phyloP scores from a whole-genome alignment of 2,797 vertebrate genomes.

The Dermochelys coriacea region DNA sequence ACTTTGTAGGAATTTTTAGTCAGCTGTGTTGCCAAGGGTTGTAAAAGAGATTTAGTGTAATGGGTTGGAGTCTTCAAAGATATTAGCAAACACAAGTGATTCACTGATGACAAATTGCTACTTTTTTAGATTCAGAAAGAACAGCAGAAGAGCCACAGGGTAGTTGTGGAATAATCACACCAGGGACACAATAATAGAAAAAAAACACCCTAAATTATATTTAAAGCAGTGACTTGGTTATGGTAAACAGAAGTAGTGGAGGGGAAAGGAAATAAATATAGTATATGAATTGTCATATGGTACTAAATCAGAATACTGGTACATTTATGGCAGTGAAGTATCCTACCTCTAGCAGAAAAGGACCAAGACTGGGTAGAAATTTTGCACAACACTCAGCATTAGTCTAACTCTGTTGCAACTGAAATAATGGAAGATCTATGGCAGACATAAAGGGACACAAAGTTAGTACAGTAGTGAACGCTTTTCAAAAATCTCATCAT shows the following conservation, averaged over 20 bases:
- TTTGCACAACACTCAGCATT: neutral
- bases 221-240: neutral
- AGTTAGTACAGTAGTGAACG: neutral
- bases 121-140: neutral
- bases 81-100: neutral
- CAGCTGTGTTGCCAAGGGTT: neutral
- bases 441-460: neutral
- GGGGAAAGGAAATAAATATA: constrained; percentile 23
- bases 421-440: neutral
- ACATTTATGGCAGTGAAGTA: neutral
- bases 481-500: neutral
- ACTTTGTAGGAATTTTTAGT: neutral
- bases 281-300: neutral
- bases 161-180: neutral
- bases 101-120: neutral
- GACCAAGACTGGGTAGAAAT: neutral
- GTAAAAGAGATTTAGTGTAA: neutral
- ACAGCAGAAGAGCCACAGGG: neutral
- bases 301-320: neutral
- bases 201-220: neutral
- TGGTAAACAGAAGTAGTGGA: neutral
- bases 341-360: neutral
- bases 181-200: neutral
- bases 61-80: constrained; percentile 24
- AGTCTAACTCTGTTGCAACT: neutral